phyloP scores from a whole-genome alignment of 2,797 vertebrate genomes.

The Poliocrania exsul region DNA sequence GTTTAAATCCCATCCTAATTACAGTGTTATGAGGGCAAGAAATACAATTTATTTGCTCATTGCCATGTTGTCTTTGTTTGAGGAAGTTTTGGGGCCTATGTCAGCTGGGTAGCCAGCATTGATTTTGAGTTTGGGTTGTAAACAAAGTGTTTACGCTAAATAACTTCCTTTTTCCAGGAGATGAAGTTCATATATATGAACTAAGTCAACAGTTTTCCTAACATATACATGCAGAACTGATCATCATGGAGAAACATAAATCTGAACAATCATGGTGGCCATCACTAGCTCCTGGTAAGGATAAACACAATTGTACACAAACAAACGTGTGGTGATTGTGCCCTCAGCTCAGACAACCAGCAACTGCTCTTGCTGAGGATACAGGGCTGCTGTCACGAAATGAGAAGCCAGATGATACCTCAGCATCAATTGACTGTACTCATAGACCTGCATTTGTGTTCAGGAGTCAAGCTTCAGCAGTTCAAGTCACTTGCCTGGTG shows the following conservation, averaged over 20 bases:
- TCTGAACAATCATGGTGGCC: not conserved
- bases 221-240: not conserved
- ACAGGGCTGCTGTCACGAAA: fast-evolving
- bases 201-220: not conserved
- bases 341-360: not conserved
- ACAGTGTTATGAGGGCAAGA: not conserved
- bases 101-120: not conserved
- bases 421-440: not conserved
- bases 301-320: fast-evolving
- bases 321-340: not conserved
- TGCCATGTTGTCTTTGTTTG: not conserved
- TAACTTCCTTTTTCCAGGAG: not conserved
- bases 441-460: not conserved
- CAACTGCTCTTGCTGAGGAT: not conserved
- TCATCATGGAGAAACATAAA: not conserved
- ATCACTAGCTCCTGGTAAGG: not conserved
- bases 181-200: not conserved
- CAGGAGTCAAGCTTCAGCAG: not conserved
- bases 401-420: not conserved
- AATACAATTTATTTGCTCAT: not conserved
- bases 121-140: not conserved
- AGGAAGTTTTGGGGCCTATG: not conserved
- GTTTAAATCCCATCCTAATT: not conserved
- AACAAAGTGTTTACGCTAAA: not conserved
- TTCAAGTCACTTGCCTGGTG: not conserved